phyloP scores from a whole-genome alignment of 2,888 invertebrate genomes.

The Chloromyia formosa region DNA sequence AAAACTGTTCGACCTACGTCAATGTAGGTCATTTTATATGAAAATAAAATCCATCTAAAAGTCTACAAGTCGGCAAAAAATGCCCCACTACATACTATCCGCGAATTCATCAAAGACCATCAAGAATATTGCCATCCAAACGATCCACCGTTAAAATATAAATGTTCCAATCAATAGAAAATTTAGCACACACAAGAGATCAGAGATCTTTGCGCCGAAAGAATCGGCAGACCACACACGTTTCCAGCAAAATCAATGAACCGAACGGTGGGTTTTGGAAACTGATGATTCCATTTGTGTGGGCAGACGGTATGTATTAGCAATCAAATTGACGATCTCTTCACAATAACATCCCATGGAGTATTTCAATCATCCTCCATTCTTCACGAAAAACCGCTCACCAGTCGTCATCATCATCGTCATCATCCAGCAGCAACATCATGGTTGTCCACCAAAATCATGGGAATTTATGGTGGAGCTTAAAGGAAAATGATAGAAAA shows the following conservation, averaged over 20 bases:
- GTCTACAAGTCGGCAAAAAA: background rate
- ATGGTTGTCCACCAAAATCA: background rate
- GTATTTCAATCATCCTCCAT: too few relatives aligned
- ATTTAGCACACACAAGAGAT: background rate
- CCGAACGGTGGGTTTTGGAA: background rate
- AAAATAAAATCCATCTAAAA: background rate
- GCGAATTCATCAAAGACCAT: too few relatives aligned
- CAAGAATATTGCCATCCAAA: too few relatives aligned
- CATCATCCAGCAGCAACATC: too few relatives aligned
- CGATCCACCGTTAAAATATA: too few relatives aligned
- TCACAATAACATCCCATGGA: too few relatives aligned
- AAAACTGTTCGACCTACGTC: background rate
- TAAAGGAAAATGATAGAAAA: background rate
- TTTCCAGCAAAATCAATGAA: background rate
- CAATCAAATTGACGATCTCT: too few relatives aligned
- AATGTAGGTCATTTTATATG: background rate
- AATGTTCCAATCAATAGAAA: background rate
- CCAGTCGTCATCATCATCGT: too few relatives aligned
- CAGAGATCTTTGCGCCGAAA: background rate
- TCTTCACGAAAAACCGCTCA: too few relatives aligned
- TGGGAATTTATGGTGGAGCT: background rate
- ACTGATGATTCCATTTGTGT: conserved; percentile 4
- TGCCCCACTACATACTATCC: too few relatives aligned
- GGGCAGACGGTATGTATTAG: background rate
- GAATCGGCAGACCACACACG: background rate